Conservation (phyloP, 2,113 vertebrate genomes). For the Embiotoca jacksoni region DNA sequence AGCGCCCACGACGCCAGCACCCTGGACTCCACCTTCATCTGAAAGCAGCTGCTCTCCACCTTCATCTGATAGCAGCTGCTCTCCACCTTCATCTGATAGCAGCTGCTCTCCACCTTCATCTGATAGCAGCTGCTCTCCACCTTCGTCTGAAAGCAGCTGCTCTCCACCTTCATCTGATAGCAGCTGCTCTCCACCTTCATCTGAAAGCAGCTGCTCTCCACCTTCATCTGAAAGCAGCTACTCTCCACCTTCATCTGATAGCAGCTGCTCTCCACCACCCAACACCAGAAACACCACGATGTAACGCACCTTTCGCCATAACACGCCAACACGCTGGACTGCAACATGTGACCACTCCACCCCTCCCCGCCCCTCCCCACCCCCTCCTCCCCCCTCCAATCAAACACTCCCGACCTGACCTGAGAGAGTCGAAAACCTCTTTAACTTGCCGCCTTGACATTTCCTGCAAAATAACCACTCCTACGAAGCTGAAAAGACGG, state of each 20-base stretch:
- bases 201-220: too few relatives aligned
- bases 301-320: conserved; percentile 62
- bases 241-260: conserved; percentile 4
- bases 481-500: conserved; percentile 26
- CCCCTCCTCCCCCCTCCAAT: conserved; percentile 44
- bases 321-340: conserved; percentile 6
- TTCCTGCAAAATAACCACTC: conserved; percentile 18
- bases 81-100: too few relatives aligned
- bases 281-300: too few relatives aligned
- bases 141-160: too few relatives aligned
- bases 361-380: too few relatives aligned
- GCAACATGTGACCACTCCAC: conserved; percentile 48
- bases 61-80: too few relatives aligned
- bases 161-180: too few relatives aligned
- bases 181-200: too few relatives aligned
- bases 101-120: too few relatives aligned
- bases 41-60: conserved; percentile 31
- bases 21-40: conserved; percentile 96
- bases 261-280: background rate
- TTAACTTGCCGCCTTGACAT: conserved; percentile 23
- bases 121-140: too few relatives aligned
- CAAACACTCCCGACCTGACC: conserved; percentile 39
- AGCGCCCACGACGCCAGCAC: conserved; percentile 86
- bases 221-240: too few relatives aligned
- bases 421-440: background rate